A percentile compares a stretch with the other conserved stretches of the same genome.
These are phyloP conservation scores for Dinothrombium tinctorium DNA, from an alignment of 1,140 invertebrate genomes.

Conservation along the genomic window DNA sequence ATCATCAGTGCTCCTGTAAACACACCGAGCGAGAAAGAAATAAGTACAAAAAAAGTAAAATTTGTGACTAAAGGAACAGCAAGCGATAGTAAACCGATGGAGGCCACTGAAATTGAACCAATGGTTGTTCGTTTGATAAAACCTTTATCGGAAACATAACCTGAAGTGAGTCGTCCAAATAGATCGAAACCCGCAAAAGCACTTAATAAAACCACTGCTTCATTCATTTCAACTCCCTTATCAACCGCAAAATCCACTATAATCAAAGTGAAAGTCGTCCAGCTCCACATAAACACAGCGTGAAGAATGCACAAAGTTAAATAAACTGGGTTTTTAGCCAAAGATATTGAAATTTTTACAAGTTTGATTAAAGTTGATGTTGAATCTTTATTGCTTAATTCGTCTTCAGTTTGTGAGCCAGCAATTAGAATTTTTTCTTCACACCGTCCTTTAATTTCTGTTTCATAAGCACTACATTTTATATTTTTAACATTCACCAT, in stretches of 20 bases:
- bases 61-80: conserved; percentile 6
- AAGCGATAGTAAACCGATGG: conserved; percentile 7
- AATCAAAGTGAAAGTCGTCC: conserved; percentile 13
- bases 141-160: conserved; percentile 12
- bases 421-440: not conserved
- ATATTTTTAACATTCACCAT: no score
- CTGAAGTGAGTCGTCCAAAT: conserved; percentile 12
- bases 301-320: conserved; percentile 10
- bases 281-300: conserved; percentile 10
- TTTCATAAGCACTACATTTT: no score
- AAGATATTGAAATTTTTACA: no score
- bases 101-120: conserved; percentile 9
- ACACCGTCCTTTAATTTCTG: no score
- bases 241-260: conserved; percentile 15
- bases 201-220: conserved; percentile 12
- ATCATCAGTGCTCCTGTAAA: conserved; percentile 11
- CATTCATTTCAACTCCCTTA: conserved; percentile 5
- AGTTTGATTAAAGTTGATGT: no score
- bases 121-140: conserved; percentile 11
- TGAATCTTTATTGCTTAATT: no score
- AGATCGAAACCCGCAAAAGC: conserved; percentile 13
- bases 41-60: not conserved
- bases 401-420: no score
- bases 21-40: conserved; percentile 6
- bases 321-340: conserved; percentile 7